Conservation (phyloP, 1,140 invertebrate species). For the Drosophila equinoxialis region DNA sequence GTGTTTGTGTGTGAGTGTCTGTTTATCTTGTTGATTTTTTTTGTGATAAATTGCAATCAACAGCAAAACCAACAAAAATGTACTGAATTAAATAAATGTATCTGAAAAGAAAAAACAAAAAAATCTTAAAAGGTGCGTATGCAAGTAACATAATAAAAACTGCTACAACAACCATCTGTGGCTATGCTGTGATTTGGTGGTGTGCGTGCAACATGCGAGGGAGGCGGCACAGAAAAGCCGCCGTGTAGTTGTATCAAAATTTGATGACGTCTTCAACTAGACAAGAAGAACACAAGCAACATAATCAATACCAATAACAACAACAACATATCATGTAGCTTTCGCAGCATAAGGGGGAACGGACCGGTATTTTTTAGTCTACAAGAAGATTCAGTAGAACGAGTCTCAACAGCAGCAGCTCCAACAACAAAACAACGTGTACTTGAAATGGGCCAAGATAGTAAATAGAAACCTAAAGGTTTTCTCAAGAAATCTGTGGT, state of each 20-base stretch:
- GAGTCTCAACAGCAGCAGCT: background rate
- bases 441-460: background rate
- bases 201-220: slow-evolving; percentile 37
- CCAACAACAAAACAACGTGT: slow-evolving; percentile 5
- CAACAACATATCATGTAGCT: slow-evolving; percentile 24
- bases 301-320: slow-evolving; percentile 34
- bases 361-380: slow-evolving; percentile 50
- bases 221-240: slow-evolving; percentile 65
- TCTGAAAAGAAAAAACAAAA: slow-evolving; percentile 47
- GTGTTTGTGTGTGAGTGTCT: slow-evolving; percentile 41
- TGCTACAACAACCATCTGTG: slow-evolving; percentile 51
- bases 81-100: slow-evolving; percentile 55
- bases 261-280: slow-evolving; percentile 74
- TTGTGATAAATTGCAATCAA: slow-evolving; percentile 79
- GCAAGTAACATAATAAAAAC: slow-evolving; percentile 37
- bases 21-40: slow-evolving; percentile 69
- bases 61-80: slow-evolving; percentile 65
- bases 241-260: slow-evolving; percentile 50
- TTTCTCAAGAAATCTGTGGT: background rate
- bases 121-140: slow-evolving; percentile 70
- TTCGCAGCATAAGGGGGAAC: slow-evolving; percentile 31
- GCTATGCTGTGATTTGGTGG: slow-evolving; percentile 2
- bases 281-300: slow-evolving; percentile 52
- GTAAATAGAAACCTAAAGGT: background rate
- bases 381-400: background rate